A percentile compares a stretch with the other conserved stretches of the same genome.
phyloP scores from a whole-genome alignment of 2,888 invertebrate species.

The Drosophila rellima region DNA sequence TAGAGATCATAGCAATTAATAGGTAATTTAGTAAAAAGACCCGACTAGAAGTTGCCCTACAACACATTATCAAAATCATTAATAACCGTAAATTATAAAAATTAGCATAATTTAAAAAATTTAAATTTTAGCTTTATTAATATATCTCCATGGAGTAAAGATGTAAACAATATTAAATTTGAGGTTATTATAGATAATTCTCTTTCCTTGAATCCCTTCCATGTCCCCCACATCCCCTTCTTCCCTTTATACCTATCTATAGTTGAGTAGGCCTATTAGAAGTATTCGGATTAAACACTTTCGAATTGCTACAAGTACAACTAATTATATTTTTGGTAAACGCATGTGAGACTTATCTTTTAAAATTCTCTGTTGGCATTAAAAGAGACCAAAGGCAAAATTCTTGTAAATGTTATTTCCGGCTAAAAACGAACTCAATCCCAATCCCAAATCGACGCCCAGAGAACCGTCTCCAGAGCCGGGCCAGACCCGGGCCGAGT shows the following conservation, averaged over 20 bases:
- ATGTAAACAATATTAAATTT: too few species aligned
- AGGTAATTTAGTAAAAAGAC: background rate
- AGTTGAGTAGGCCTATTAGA: slow-evolving; percentile 54
- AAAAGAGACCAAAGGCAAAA: slow-evolving; percentile 46
- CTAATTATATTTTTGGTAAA: slow-evolving; percentile 64
- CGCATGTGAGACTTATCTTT: slow-evolving; percentile 61
- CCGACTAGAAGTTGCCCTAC: background rate
- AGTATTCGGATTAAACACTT: slow-evolving; percentile 25
- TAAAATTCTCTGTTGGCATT: slow-evolving; percentile 26
- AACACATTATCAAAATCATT: too few species aligned
- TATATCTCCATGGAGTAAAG: too few species aligned
- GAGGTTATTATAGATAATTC: too few species aligned
- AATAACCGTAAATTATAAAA: too few species aligned
- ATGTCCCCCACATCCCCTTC: background rate
- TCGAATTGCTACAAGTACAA: slow-evolving; percentile 40
- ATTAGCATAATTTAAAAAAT: too few species aligned
- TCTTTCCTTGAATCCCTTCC: background rate
- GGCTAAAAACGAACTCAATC: slow-evolving; percentile 6
- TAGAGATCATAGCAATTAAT: too few species aligned
- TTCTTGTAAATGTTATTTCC: slow-evolving; percentile 59
- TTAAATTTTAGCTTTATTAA: too few species aligned
- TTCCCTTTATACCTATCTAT: too few species aligned
- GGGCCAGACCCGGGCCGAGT: slow-evolving; percentile 27
- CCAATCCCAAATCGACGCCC: slow-evolving; percentile 6
- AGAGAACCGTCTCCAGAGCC: slow-evolving; percentile 10